phyloP scores from a whole-genome alignment of 53 echinoderm and acorn worm genomes.

The Temnopleurus reevesii region DNA sequence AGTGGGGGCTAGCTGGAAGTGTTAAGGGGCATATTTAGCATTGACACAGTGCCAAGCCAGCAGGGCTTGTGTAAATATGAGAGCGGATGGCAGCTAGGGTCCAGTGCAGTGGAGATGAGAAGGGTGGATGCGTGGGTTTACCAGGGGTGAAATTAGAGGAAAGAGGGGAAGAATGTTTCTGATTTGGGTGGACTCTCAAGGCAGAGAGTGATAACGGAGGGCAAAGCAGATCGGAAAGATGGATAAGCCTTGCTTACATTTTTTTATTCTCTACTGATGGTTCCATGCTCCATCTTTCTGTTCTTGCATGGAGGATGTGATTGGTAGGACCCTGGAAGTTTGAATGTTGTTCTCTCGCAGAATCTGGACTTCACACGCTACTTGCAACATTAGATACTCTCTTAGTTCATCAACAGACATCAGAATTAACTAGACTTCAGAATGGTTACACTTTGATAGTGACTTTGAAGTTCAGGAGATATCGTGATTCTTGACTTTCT shows the following conservation, averaged over 20 bases:
- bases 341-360: conserved; percentile 5
- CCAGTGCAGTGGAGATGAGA: neutral
- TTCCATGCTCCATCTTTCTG: neutral
- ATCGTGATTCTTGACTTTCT: too few relatives aligned
- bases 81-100: neutral
- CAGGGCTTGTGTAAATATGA: conserved; percentile 4
- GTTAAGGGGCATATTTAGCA: conserved; percentile 15
- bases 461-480: too few relatives aligned
- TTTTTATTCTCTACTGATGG: neutral
- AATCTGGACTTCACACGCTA: too few relatives aligned
- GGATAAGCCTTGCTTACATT: neutral
- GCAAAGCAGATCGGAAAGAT: conserved; percentile 11
- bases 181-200: conserved; percentile 37
- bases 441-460: too few relatives aligned
- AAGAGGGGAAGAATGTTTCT: conserved; percentile 17
- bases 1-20: neutral
- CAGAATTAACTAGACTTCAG: neutral
- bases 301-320: neutral
- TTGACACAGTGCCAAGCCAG: conserved; percentile 27
- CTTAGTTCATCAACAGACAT: neutral
- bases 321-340: conserved; percentile 8
- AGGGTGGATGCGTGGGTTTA: conserved; percentile 29
- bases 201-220: conserved; percentile 38
- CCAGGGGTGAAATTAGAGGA: too few relatives aligned
- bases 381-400: neutral